phyloP scores from a whole-genome alignment of 2,888 invertebrate species.

The Blera fallax region DNA sequence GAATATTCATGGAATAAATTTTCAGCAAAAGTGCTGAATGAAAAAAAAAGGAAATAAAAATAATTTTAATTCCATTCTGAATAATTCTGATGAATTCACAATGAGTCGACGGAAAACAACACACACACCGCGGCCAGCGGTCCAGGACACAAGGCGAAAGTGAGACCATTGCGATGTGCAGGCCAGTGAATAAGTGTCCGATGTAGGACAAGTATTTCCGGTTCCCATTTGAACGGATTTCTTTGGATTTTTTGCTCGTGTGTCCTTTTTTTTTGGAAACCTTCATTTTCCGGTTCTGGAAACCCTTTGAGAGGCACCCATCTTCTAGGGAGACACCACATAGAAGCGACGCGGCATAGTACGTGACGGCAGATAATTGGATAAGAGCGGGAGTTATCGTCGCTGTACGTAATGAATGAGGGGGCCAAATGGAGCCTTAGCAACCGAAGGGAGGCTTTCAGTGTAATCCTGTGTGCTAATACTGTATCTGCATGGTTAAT shows the following conservation, averaged over 20 bases:
- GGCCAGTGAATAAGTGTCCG: slow-evolving; percentile 55
- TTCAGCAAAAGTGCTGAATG: slow-evolving; percentile 52
- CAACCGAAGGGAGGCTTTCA: slow-evolving; percentile 38
- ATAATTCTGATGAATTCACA: slow-evolving; percentile 73
- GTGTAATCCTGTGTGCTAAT: slow-evolving; percentile 68
- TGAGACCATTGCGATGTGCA: slow-evolving; percentile 5
- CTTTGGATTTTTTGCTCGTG: background rate
- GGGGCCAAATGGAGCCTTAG: slow-evolving; percentile 21
- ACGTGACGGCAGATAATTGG: slow-evolving; percentile 68
- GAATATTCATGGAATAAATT: slow-evolving; percentile 73
- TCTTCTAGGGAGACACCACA: background rate
- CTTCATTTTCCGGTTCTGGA: background rate
- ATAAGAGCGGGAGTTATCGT: slow-evolving; percentile 68
- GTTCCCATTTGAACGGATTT: slow-evolving; percentile 43
- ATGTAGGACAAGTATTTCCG: slow-evolving; percentile 60
- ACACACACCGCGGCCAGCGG: too few species aligned
- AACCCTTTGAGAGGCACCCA: slow-evolving; percentile 14
- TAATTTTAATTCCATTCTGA: slow-evolving; percentile 72
- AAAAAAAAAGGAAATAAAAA: too few species aligned
- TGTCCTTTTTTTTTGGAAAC: background rate
- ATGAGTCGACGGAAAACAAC: slow-evolving; percentile 59
- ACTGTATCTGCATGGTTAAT: slow-evolving; percentile 70
- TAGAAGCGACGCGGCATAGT: background rate
- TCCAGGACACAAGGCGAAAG: background rate
- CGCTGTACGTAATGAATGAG: slow-evolving; percentile 65